These are phyloP conservation scores for Ischnura elegans DNA, from an alignment of 2,888 invertebrate species.

Conservation along the genomic window DNA sequence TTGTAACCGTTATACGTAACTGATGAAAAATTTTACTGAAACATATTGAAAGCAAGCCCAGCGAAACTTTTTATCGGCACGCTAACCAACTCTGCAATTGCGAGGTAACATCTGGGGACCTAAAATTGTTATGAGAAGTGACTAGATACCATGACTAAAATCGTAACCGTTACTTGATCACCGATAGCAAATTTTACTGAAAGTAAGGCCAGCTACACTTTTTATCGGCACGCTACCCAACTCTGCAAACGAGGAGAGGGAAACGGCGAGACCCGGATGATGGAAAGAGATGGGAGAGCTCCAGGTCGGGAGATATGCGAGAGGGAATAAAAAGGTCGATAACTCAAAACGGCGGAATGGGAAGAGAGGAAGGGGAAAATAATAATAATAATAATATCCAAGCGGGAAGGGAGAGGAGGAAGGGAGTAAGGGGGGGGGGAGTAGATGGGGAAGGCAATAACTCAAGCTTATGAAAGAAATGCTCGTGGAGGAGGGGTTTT, in stretches of 20 bases:
- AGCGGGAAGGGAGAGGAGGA: neutral
- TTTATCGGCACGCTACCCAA: no score
- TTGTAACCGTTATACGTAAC: no score
- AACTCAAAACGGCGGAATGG: slow-evolving; percentile 49
- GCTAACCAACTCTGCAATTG: no score
- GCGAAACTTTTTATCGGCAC: no score
- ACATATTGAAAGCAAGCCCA: no score
- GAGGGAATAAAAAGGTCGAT: slow-evolving; percentile 66
- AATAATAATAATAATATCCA: slow-evolving; percentile 55
- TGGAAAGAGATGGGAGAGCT: slow-evolving; percentile 20
- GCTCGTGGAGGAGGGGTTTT: slow-evolving; percentile 25
- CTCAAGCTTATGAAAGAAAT: slow-evolving; percentile 67
- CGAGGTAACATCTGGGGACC: no score
- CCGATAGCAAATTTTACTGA: no score
- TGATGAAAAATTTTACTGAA: no score
- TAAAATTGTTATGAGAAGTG: no score
- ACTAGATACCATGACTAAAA: no score
- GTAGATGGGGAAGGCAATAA: slow-evolving; percentile 57
- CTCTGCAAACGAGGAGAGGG: neutral
- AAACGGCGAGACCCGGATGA: slow-evolving; percentile 33
- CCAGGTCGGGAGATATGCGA: slow-evolving; percentile 40
- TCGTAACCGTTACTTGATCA: no score
- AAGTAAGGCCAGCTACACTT: no score
- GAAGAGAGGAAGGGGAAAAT: slow-evolving; percentile 53
- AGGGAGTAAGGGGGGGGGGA: neutral